These are phyloP conservation scores for Poecile atricapillus DNA, from an alignment of 2,113 vertebrate species.

Conservation along the genomic window DNA sequence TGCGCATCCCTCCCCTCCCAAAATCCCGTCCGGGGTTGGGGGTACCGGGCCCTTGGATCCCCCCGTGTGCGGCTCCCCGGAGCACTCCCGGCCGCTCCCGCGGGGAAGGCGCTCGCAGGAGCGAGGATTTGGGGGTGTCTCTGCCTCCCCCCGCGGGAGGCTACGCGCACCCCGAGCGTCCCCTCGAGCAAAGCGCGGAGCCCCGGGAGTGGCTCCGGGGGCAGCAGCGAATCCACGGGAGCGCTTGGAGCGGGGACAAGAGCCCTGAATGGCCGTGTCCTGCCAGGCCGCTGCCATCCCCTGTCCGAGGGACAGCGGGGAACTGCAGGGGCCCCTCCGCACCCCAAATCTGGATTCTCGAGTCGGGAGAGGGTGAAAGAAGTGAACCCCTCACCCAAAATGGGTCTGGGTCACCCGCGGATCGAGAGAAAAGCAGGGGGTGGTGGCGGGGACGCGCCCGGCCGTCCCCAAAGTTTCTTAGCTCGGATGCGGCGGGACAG, in stretches of 20 bases:
- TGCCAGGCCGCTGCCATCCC: background rate
- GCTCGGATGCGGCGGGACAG: background rate
- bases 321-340: background rate
- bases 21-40: accelerated
- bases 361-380: background rate
- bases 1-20: background rate
- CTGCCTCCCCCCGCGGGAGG: no score
- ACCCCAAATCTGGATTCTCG: background rate
- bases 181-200: background rate
- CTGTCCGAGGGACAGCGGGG: background rate
- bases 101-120: background rate
- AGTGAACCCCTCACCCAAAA: background rate
- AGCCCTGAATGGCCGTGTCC: background rate
- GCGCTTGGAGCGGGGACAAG: background rate
- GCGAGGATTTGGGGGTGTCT: background rate
- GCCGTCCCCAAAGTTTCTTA: background rate
- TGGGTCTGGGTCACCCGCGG: background rate
- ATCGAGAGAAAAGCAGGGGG: background rate
- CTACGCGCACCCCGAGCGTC: background rate
- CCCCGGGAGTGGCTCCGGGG: background rate
- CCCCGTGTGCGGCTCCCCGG: background rate
- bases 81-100: background rate
- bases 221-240: background rate
- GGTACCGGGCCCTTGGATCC: accelerated
- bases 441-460: accelerated